phyloP scores from a whole-genome alignment of 2,797 vertebrate species.

The Pipistrellus pygmaeus region DNA sequence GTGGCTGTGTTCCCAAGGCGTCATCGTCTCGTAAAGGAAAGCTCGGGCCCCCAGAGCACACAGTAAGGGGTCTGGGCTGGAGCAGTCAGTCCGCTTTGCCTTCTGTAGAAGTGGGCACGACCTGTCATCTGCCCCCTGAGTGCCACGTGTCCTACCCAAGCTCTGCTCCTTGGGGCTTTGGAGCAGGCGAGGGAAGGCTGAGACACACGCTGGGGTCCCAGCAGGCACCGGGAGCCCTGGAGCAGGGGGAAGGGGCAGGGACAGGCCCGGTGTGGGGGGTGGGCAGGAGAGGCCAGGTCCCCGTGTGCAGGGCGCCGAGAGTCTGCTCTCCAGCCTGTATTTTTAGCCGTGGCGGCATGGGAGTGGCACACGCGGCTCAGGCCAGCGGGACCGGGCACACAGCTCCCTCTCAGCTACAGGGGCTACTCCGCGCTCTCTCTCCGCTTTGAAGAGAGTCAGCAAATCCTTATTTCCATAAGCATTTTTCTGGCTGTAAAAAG shows the following conservation, averaged over 20 bases:
- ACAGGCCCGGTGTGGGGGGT: neutral
- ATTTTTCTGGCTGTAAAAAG: conserved; percentile 81
- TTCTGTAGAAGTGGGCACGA: neutral
- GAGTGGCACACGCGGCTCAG: fast-evolving
- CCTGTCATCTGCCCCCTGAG: neutral
- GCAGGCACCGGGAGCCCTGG: neutral
- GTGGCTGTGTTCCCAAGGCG: neutral
- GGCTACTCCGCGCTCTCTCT: neutral
- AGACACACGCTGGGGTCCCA: too few species aligned
- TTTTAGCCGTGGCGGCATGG: neutral
- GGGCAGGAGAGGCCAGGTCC: neutral
- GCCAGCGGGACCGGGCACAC: fast-evolving
- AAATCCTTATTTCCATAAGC: conserved; percentile 84
- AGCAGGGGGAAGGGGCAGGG: neutral
- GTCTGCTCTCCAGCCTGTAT: neutral
- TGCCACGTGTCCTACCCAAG: neutral
- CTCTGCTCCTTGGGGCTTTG: neutral
- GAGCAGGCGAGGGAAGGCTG: neutral
- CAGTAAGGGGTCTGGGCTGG: neutral
- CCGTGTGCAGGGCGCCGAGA: neutral
- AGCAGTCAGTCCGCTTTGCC: neutral
- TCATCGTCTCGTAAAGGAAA: neutral
- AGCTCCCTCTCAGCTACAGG: neutral
- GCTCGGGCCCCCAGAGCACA: neutral
- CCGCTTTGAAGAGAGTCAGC: conserved; percentile 83